These are phyloP conservation scores for Scleropages formosus DNA, from an alignment of 2,797 vertebrate genomes.

Conservation along the genomic window DNA sequence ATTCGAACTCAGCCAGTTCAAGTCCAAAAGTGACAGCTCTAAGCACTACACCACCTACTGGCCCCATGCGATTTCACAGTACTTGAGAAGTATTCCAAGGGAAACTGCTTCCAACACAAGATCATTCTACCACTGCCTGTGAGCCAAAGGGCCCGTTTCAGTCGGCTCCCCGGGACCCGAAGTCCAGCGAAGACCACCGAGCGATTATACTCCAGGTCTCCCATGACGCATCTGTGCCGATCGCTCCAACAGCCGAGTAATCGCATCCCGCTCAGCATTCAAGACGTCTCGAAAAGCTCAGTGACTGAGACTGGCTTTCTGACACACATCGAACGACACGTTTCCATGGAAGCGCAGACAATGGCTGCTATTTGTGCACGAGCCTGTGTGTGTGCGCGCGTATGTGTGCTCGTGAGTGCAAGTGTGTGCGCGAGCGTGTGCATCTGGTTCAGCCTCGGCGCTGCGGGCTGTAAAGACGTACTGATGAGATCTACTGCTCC, in stretches of 20 bases:
- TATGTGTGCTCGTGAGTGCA: neutral
- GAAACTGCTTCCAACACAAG: no score
- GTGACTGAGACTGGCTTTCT: neutral
- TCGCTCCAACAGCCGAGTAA: conserved; percentile 14
- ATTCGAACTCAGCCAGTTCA: no score
- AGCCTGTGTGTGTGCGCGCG: conserved; percentile 42
- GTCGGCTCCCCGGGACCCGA: neutral
- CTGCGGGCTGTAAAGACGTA: no score
- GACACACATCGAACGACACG: conserved; percentile 1
- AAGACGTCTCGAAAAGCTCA: conserved; percentile 8
- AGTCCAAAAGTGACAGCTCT: no score
- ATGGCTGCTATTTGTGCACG: conserved; percentile 10
- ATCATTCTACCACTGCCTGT: neutral
- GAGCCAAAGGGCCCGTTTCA: neutral
- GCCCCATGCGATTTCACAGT: neutral
- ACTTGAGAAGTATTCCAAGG: neutral
- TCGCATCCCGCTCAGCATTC: conserved; percentile 9
- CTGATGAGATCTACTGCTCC: no score
- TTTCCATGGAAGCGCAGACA: conserved; percentile 4
- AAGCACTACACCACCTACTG: neutral
- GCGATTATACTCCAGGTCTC: neutral
- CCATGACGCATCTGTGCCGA: conserved; percentile 7
- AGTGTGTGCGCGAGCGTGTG: neutral
- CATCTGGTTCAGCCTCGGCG: neutral
- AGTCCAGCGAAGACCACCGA: neutral